Evolutionary conservation across 2,113 vertebrate genomes (phyloP).

Genomic region (Lagopus leucura): DNA sequence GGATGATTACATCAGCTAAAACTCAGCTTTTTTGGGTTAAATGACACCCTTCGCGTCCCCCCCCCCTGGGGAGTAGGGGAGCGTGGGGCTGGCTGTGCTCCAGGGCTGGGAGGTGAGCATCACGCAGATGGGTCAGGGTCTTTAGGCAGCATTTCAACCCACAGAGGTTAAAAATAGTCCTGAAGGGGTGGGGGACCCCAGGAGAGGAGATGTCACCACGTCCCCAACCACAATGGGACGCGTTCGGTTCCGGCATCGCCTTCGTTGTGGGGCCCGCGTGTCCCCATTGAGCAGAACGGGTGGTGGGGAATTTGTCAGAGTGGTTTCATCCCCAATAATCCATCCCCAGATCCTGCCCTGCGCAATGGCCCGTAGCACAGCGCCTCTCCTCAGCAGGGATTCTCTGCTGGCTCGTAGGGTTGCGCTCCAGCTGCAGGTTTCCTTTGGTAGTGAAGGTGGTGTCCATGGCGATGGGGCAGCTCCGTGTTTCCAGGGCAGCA

Average conservation of each 20-base stretch:
- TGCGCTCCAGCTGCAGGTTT: neutral
- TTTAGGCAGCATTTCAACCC: neutral
- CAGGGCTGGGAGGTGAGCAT: neutral
- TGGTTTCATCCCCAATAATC: accelerated
- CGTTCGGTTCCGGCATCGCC: accelerated
- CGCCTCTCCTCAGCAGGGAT: neutral
- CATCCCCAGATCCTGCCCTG: neutral
- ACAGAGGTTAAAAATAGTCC: neutral
- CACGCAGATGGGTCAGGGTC: neutral
- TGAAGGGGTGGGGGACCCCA: neutral
- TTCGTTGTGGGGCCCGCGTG: accelerated
- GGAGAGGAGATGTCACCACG: accelerated
- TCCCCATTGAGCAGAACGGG: accelerated
- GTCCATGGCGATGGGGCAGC: accelerated
- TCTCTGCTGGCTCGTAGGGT: neutral
- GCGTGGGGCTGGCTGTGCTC: neutral
- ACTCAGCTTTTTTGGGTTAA: neutral
- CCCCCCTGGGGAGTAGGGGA: neutral
- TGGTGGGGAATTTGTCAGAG: neutral
- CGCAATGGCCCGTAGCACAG: accelerated
- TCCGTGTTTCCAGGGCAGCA: neutral
- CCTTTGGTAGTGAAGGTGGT: accelerated
- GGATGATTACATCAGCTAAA: neutral
- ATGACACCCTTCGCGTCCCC: neutral
- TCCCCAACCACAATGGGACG: accelerated